Evolutionary conservation across 2,113 vertebrate species (phyloP).

Genomic region (Bagarius yarrelli): DNA sequence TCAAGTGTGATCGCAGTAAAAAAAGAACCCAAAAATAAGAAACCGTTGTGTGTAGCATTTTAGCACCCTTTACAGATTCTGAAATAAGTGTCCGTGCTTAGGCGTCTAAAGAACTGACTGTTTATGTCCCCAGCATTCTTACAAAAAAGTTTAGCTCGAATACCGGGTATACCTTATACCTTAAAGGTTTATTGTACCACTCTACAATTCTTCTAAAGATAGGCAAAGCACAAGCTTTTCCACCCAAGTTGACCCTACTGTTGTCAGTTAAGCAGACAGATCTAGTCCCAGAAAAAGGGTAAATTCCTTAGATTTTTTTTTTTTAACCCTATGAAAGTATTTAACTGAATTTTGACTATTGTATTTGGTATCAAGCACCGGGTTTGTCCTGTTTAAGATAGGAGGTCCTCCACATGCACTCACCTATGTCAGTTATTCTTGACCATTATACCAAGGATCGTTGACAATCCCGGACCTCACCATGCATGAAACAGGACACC

Average conservation of each 20-base stretch:
- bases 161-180: constrained; percentile 14
- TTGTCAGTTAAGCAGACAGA: background rate
- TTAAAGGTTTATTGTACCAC: background rate
- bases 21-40: too few species aligned
- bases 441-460: constrained; percentile 54
- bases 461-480: constrained; percentile 16
- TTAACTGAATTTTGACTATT: constrained; percentile 14
- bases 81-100: background rate
- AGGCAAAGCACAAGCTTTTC: constrained; percentile 34
- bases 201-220: constrained; percentile 14
- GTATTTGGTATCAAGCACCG: constrained; percentile 15
- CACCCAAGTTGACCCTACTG: constrained; percentile 10
- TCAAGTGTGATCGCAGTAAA: constrained; percentile 23
- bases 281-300: constrained; percentile 32
- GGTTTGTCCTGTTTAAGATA: constrained; percentile 33
- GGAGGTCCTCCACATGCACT: constrained; percentile 36
- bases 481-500: background rate
- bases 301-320: constrained; percentile 62
- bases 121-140: background rate
- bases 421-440: constrained; percentile 44
- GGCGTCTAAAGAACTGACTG: background rate
- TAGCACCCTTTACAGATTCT: background rate
- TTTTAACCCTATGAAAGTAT: constrained; percentile 46
- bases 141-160: constrained; percentile 42
- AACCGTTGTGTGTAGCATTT: too few species aligned